These are phyloP conservation scores for Martes martes DNA, from an alignment of 2,113 vertebrate genomes.

Conservation along the genomic window DNA sequence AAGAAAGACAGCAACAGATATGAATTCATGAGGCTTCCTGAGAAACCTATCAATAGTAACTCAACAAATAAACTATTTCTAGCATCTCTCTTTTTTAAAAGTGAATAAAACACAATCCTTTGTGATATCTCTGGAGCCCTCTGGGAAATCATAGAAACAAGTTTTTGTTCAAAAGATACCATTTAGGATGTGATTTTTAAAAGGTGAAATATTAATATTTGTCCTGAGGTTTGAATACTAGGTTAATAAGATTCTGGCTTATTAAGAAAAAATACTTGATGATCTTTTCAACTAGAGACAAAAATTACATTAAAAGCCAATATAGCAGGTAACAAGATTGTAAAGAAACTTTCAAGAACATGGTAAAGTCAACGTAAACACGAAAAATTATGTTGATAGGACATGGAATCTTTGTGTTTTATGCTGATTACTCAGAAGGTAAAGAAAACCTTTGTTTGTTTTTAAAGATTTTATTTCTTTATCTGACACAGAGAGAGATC, in stretches of 20 bases:
- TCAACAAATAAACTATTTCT: background rate
- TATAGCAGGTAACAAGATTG: background rate
- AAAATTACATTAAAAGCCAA: background rate
- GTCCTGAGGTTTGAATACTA: background rate
- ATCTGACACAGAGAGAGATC: no score
- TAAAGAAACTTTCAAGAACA: background rate
- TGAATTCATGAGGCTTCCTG: background rate
- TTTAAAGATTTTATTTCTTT: no score
- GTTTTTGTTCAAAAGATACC: background rate
- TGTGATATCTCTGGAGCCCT: background rate
- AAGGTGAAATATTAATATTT: background rate
- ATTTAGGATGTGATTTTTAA: background rate
- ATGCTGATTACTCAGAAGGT: background rate
- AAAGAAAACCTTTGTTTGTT: background rate
- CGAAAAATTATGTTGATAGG: background rate
- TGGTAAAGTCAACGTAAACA: background rate
- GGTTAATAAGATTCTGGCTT: background rate
- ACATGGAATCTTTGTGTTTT: background rate
- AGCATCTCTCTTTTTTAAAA: background rate
- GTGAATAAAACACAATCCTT: background rate
- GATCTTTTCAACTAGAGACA: background rate
- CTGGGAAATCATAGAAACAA: background rate
- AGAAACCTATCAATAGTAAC: background rate
- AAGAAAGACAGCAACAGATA: background rate
- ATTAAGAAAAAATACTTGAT: background rate